Evolutionary conservation across 1,140 invertebrate genomes (phyloP), one percentile per base, ranked within the genome.

Genomic region (Nasonia longicornis): DNA sequence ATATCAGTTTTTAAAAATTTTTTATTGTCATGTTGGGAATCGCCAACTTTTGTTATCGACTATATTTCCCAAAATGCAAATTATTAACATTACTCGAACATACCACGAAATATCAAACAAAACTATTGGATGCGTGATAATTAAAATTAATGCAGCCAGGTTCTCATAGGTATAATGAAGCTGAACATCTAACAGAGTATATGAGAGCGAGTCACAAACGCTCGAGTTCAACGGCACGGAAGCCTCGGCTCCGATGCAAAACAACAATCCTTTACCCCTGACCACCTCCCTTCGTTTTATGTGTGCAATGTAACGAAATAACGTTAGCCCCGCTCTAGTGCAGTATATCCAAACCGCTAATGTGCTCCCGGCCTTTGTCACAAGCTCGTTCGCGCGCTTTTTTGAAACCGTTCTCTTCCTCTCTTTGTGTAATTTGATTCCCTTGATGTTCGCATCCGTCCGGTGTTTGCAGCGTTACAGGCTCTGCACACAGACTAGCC

Each of bases 391-490:
- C 52, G 52, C 52, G 52, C 16, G 6, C 52, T 58, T n/a, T 58
- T 58, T 58, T n/a, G 16, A 20, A 58, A 58, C 52, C 16, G 20
- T 58, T n/a, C 52, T 58, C 52, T n/a, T 58, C 52, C 52, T 58
- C 52, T 58, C 52, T 58, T 58, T 58, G 52, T 58, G 52, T 58
- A 58, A 58, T 58, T 58, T 58, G 52, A 58, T 58, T 58, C 20
- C 52, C 52, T 58, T 58, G 20, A 58, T n/a, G 52, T n/a, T 58
- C 52, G 16, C 52, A 14, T 58, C 20, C 52, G 16, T 58, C 52
- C 52, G 48, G 48, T 20, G 52, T 58, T n/a, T 3, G 52, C 7
- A n/a, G 52, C 52, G 52, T 58, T 58, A 58, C 52, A 58, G 52
- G 14, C 52, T 58, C 52, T 58, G 20, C 52, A n/a, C 52, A 58